Base-by-base conservation (phyloP, 2,113 vertebrate species). In the Carassius auratus region DNA sequence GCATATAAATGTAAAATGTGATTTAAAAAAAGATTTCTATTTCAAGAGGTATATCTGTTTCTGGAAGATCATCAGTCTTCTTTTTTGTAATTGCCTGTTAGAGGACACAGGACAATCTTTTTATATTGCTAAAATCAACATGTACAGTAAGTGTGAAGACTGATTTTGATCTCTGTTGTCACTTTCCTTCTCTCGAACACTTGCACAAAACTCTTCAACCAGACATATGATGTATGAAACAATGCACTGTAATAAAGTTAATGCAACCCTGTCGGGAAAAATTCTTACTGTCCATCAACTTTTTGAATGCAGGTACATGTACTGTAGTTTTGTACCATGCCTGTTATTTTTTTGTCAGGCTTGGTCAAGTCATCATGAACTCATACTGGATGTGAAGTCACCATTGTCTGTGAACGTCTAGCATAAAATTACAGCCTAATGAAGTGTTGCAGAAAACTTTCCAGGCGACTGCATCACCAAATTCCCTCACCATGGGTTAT, bases 101-200 rank as follows among this genome's bases (percentile, higher is more conserved):
- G 66, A 30, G 57, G 64, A 83, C 79, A 83, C 14, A 14, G 69
- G 42, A 48, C 76, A 66, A 15, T 78, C 14, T 26, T 57, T 79
- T 45, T 21, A 17, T 33, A 71, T 13, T 84, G 3, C 64, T 74
- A 64, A 84, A 88, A 69, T 45, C 38, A 74, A 8, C 36, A 80
- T 84, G 80, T 81, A 30, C 30, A 30, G 30, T 30, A 86, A 88
- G 81, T 62, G 7, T 73, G 8, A 15, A 14, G 33, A 76, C 64
- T 36, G 30, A 80, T 38, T 61, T 21, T 68, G 59, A 86, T 77
- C 23, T 55, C 73, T 42, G 26, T 76, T 45, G 1, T 59, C 76
- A 23, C 33, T 61, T 64, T 48, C 59, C 36, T 10, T 42, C 73
- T 66, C 26, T 42, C 61, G 15, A 21, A 26, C 68, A 69, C n/a